Evolutionary conservation across 2,113 vertebrate genomes (phyloP).

Genomic region (Cyprinus carpio): DNA sequence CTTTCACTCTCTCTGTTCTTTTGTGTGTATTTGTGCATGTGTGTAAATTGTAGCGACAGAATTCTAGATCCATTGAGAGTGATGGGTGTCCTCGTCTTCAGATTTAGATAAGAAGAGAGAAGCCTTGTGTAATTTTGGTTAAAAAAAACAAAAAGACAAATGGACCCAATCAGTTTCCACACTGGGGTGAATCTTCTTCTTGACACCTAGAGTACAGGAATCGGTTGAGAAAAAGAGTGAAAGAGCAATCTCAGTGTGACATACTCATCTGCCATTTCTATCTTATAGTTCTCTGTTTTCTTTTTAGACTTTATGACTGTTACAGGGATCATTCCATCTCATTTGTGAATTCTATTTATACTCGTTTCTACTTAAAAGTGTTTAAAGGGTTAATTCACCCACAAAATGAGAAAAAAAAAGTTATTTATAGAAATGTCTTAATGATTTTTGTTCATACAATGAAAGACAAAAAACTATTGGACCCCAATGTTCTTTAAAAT

Average conservation of each 20-base stretch:
- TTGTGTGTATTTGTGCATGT: conserved; percentile 38
- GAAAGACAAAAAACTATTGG: neutral
- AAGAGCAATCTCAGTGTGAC: conserved; percentile 35
- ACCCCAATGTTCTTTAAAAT: neutral
- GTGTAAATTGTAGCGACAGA: conserved; percentile 23
- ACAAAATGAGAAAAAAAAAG: too few species aligned
- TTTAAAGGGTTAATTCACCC: neutral
- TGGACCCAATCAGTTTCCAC: conserved; percentile 39
- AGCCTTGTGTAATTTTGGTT: too few species aligned
- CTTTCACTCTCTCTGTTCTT: conserved; percentile 27
- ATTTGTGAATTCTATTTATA: neutral
- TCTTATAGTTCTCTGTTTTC: conserved; percentile 31
- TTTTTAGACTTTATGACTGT: neutral
- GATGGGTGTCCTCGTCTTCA: conserved; percentile 43
- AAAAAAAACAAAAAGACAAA: neutral
- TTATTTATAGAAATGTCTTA: neutral
- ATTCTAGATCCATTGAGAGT: conserved; percentile 36
- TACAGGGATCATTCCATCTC: neutral
- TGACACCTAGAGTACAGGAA: neutral
- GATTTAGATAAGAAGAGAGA: conserved; percentile 58
- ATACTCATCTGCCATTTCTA: conserved; percentile 54
- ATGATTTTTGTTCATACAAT: neutral
- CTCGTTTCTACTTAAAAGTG: neutral
- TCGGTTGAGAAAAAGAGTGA: conserved; percentile 10
- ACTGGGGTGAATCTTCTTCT: conserved; percentile 49